Base-by-base conservation (phyloP, 2,888 invertebrate genomes). In the Lithophane socia region DNA sequence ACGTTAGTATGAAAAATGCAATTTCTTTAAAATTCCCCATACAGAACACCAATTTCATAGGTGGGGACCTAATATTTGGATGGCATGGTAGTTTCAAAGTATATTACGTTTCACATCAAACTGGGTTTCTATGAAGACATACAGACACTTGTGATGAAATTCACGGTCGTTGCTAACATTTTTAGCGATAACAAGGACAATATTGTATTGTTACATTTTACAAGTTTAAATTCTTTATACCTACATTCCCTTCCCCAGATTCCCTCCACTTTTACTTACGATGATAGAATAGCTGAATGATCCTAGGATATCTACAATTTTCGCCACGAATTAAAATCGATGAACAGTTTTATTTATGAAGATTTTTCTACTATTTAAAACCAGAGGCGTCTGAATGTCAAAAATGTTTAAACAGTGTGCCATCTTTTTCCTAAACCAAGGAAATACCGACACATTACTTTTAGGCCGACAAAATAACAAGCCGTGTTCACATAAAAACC, bases 71-170 rank as follows among this genome's bases (percentile, higher is more conserved):
- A n/a, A n/a, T n/a, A n/a, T 49, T 49, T 49, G 49, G 49, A 49
- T 16, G 49, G 49, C 16, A 49, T 49, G 1, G 49, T 16, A 47
- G 47, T 47, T 47, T 47, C 13, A 47, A 47, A 13, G 47, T 47
- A 47, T 47, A 16, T 49, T 49, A 16, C 47, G 13, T 47, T 47
- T 4, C 47, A 47, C 13, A 13, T 47, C 13, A 4, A 47, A 47
- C 13, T 13, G 47, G 49, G n/a, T 58, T 1, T 24, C 49, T 64
- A 18, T 82, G 37, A 37, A 71, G 42, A 67, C 56, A 64, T 58
- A 66, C 44, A n/a, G n/a, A n/a, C n/a, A 54, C 49, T 70, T 79
- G 18, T 69, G 12, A 73, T 37, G 52, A 75, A 75, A 82, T 49
- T 66, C 61, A 73, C 56, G 12, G 37, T 54, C 24, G 10, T 49